Conservation (phyloP, 2,113 vertebrate genomes). For the Coregonus clupeaformis region DNA sequence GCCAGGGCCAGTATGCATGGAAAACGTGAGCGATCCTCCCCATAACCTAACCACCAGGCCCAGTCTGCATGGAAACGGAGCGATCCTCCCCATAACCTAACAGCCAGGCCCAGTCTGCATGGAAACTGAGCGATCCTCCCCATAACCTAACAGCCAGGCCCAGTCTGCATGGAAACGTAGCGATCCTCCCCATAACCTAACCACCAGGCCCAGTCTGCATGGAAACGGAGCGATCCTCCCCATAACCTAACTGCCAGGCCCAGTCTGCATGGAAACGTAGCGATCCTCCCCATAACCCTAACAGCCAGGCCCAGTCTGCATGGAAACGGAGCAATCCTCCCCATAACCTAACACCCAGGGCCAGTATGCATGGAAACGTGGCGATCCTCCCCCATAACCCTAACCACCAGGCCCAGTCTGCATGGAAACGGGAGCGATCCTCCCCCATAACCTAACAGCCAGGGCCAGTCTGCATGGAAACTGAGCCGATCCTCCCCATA, state of each 20-base stretch:
- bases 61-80: conserved; percentile 68
- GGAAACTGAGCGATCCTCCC: conserved; percentile 76
- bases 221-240: conserved; percentile 76
- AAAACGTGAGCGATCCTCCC: conserved; percentile 77
- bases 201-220: conserved; percentile 55
- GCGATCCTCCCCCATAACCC: conserved; percentile 74
- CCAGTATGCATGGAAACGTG: conserved; percentile 68
- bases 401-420: conserved; percentile 52
- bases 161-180: conserved; percentile 68
- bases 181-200: conserved; percentile 69
- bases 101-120: conserved; percentile 55
- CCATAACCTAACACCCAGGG: conserved; percentile 49
- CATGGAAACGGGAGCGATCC: conserved; percentile 72
- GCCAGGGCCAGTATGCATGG: conserved; percentile 59
- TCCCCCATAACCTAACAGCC: conserved; percentile 60
- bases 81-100: conserved; percentile 69
- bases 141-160: conserved; percentile 50
- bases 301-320: conserved; percentile 53
- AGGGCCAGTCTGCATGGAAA: conserved; percentile 66
- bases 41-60: conserved; percentile 50
- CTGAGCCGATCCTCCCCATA: conserved; percentile 74
- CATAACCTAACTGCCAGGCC: conserved; percentile 50
- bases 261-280: conserved; percentile 68
- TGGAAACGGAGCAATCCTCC: conserved; percentile 76
- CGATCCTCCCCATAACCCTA: conserved; percentile 71